Conservation (phyloP, 2,888 invertebrate genomes). For the Pseudococcus viburni region DNA sequence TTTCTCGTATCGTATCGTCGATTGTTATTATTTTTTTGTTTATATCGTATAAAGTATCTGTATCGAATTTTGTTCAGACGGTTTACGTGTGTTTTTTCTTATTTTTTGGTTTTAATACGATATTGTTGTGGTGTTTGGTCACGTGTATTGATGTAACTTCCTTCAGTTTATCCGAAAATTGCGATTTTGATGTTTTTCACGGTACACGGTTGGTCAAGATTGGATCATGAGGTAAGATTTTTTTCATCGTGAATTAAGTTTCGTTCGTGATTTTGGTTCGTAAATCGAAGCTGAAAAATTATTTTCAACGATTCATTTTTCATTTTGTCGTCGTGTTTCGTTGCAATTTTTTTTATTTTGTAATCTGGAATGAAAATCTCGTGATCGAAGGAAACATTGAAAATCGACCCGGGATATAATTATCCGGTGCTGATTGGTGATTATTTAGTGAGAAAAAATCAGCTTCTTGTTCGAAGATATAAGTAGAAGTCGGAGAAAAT, state of each 20-base stretch:
- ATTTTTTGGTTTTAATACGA: not conserved
- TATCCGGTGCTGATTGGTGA: no score
- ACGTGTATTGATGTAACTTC: slow-evolving; percentile 41
- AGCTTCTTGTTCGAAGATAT: no score
- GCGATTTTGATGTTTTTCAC: not conserved
- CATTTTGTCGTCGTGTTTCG: no score
- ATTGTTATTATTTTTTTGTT: slow-evolving; percentile 39
- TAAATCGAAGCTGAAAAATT: no score
- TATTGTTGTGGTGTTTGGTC: slow-evolving; percentile 51
- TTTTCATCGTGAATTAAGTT: not conserved
- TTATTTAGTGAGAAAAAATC: no score
- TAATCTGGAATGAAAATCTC: no score
- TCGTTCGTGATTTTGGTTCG: not conserved
- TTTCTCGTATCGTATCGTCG: not conserved
- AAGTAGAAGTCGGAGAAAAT: no score
- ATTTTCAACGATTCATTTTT: no score
- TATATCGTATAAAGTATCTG: not conserved
- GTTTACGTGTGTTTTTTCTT: slow-evolving; percentile 32
- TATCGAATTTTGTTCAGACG: slow-evolving; percentile 27
- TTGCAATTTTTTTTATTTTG: no score
- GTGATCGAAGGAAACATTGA: no score
- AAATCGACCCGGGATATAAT: no score
- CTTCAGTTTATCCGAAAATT: slow-evolving; percentile 10
- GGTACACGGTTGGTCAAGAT: not conserved
- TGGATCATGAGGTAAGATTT: not conserved